Percentiles rank a stretch among this genome's conserved stretches.
phyloP scores from a whole-genome alignment of 2,113 vertebrate species.

The Sclerurus mexicanus region DNA sequence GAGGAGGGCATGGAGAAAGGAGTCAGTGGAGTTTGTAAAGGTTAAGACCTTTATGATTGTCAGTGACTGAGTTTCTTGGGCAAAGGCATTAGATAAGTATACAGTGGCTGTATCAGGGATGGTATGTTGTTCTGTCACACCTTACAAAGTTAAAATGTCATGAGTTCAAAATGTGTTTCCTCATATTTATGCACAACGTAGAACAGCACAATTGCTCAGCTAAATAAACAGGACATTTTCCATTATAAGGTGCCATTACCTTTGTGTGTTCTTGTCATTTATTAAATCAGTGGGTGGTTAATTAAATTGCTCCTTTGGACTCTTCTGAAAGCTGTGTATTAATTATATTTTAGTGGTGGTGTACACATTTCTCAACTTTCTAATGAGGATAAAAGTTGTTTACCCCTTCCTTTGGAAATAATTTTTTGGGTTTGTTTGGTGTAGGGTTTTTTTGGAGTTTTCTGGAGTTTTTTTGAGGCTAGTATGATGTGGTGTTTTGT shows the following conservation, averaged over 20 bases:
- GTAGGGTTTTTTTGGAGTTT: neutral
- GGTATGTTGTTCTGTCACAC: neutral
- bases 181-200: constrained; percentile 7
- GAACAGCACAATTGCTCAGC: constrained; percentile 8
- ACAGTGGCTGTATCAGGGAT: neutral
- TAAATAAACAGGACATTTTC: constrained; percentile 55
- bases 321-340: constrained; percentile 40
- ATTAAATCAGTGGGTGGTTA: constrained; percentile 52
- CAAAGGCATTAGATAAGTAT: neutral
- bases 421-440: neutral
- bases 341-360: constrained; percentile 45
- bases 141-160: neutral
- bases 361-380: constrained; percentile 33
- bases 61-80: neutral
- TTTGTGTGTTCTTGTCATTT: constrained; percentile 60
- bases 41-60: neutral
- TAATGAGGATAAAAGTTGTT: constrained; percentile 27
- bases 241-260: constrained; percentile 59
- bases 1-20: neutral
- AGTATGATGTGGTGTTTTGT: neutral
- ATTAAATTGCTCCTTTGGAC: constrained; percentile 63
- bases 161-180: neutral
- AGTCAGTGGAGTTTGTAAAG: neutral
- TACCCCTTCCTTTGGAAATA: neutral
- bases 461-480: neutral